phyloP scores from a whole-genome alignment of 2,888 invertebrate species.

The Adela reaumurella region DNA sequence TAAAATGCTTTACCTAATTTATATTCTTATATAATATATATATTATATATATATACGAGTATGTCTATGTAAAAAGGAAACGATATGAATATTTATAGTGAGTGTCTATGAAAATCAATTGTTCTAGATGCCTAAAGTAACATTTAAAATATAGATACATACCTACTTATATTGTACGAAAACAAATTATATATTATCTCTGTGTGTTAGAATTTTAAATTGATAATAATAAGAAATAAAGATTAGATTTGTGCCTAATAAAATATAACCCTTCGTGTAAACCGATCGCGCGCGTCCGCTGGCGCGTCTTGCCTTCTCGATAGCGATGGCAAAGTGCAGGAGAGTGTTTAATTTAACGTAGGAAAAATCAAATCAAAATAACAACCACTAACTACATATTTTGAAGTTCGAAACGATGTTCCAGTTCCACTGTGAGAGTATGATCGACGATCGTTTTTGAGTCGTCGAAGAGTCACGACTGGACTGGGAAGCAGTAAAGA shows the following conservation, averaged over 20 bases:
- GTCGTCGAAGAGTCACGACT: no score
- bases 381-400: no score
- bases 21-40: constrained; percentile 51
- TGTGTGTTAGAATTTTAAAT: constrained; percentile 36
- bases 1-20: constrained; percentile 54
- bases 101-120: constrained; percentile 48
- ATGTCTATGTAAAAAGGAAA: constrained; percentile 48
- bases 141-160: constrained; percentile 29
- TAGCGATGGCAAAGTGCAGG: no score
- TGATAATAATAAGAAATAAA: constrained; percentile 13
- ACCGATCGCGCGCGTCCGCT: no score
- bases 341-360: no score
- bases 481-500: no score
- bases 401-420: no score
- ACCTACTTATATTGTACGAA: constrained; percentile 21
- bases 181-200: constrained; percentile 30
- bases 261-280: constrained; percentile 6
- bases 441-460: no score
- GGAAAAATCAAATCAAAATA: no score
- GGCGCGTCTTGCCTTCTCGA: no score
- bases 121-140: constrained; percentile 28
- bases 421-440: no score
- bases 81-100: constrained; percentile 34
- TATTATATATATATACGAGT: background rate
- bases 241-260: constrained; percentile 51